These are phyloP conservation scores for Naso thynnoides DNA, from an alignment of 2,797 vertebrate species.

Conservation along the genomic window DNA sequence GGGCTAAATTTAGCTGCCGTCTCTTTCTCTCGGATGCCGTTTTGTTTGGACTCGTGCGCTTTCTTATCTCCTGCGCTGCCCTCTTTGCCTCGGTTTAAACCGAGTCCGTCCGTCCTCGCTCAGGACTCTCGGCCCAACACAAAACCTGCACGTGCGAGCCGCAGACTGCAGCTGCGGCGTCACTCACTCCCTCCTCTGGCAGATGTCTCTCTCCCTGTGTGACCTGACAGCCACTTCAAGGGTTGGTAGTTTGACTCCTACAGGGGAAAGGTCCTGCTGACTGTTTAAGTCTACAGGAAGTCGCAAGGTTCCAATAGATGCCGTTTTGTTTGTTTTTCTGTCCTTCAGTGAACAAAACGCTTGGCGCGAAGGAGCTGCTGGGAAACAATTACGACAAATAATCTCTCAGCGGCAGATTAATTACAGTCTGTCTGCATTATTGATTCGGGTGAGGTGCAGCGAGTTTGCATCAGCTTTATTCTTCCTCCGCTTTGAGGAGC, in stretches of 20 bases:
- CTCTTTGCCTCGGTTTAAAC: conserved; percentile 13
- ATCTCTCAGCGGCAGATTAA: conserved; percentile 29
- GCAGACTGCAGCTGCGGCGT: conserved; percentile 29
- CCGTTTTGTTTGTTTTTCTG: background rate
- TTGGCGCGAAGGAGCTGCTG: background rate
- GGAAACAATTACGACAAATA: conserved; percentile 35
- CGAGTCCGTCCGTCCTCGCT: background rate
- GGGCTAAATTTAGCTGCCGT: conserved; percentile 48
- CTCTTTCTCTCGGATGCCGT: conserved; percentile 17
- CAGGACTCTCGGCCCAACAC: conserved; percentile 8
- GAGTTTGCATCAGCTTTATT: conserved; percentile 5
- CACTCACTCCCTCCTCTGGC: too few relatives aligned
- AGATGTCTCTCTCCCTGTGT: background rate
- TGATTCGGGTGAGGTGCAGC: conserved; percentile 13
- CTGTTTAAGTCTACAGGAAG: too few relatives aligned
- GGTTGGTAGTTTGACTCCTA: conserved; percentile 5
- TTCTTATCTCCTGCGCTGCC: conserved; percentile 25
- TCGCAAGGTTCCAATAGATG: background rate
- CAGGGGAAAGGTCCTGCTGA: background rate
- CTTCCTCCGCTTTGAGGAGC: background rate
- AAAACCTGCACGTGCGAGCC: conserved; percentile 1
- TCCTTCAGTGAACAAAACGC: conserved; percentile 9
- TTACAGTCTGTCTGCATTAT: conserved; percentile 23
- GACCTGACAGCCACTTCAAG: background rate
- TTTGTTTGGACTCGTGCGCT: conserved; percentile 36